Conservation (phyloP, 2,888 invertebrate genomes). For the Empis livida region DNA sequence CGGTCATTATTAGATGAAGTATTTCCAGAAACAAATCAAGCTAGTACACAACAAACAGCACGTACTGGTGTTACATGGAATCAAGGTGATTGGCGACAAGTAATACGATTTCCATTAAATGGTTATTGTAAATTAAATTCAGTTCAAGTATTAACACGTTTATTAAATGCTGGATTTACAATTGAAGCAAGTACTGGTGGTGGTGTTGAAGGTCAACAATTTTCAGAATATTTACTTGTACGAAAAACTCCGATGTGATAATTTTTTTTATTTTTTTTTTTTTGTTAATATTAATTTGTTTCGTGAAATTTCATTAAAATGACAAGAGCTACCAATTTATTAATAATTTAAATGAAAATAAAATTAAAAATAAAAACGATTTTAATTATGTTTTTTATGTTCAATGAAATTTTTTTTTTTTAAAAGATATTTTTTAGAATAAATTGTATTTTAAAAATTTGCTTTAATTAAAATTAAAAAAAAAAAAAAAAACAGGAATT, state of each 20-base stretch:
- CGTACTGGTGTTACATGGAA: slow-evolving; percentile 71
- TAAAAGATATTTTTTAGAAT: too few species aligned
- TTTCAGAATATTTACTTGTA: slow-evolving; percentile 76
- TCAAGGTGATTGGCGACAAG: slow-evolving; percentile 65
- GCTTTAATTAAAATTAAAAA: too few species aligned
- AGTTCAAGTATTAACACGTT: slow-evolving; percentile 72
- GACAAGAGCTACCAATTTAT: too few species aligned
- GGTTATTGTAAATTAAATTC: slow-evolving; percentile 83
- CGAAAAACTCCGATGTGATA: slow-evolving; percentile 40
- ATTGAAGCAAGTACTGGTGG: slow-evolving; percentile 75
- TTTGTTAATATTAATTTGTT: neutral
- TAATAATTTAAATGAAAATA: too few species aligned
- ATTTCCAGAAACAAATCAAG: slow-evolving; percentile 64
- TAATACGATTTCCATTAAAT: slow-evolving; percentile 74
- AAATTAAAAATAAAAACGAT: too few species aligned
- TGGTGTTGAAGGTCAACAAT: slow-evolving; percentile 79
- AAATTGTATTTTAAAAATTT: too few species aligned
- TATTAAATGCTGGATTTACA: slow-evolving; percentile 64
- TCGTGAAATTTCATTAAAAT: too few species aligned
- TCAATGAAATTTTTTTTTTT: too few species aligned
- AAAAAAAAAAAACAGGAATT: too few species aligned
- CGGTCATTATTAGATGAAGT: slow-evolving; percentile 62
- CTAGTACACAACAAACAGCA: slow-evolving; percentile 56
- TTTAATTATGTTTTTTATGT: too few species aligned
- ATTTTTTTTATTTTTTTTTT: slow-evolving; percentile 12